Base-by-base conservation (phyloP, 2,888 invertebrate species). In the Clusia tigrina region DNA sequence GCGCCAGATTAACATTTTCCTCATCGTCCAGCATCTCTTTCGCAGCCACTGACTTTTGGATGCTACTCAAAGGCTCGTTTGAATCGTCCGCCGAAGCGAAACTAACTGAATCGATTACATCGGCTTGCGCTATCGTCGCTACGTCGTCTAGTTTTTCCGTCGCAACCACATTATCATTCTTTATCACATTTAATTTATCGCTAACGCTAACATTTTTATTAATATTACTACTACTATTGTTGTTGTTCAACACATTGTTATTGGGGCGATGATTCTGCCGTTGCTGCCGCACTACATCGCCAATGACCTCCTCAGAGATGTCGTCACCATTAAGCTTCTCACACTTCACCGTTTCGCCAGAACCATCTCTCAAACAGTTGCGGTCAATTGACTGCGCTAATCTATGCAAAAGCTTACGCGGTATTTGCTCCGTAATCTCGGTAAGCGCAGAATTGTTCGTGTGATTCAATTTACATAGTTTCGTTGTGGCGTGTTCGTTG, bases 161-260 rank as follows among this genome's bases (percentile, higher is more conserved):
- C 48, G 63, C 67, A 64, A 67, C 68, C n/a, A 69, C 70, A 20
- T 70, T 67, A n/a, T 42, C 42, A 17, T 42, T 38, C 76, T 82
- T 83, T 83, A 83, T 83, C 83, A 83, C 83, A 83, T 83, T 81
- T 72, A 78, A 74, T 78, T 83, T 83, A 73, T 81, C 81, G 77
- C 76, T 80, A 77, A 78, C 74, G 74, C 75, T 80, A 78, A 80
- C 78, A 75, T 78, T 76, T 76, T 76, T 80, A 74, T 73, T 77
- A 71, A 74, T 78, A 76, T 76, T 74, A 74, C 67, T 77, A 74
- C 67, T 76, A 74, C 68, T 76, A 71, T 70, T 76, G 66, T 70
- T 76, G 72, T 71, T 73, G 68, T 71, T 78, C 67, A 74, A 71
- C 71, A 74, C 70, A 69, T 70, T 78, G 71, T 78, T 78, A 68